phyloP scores from a whole-genome alignment of 1,140 invertebrate species.

The Mamestra configurata region DNA sequence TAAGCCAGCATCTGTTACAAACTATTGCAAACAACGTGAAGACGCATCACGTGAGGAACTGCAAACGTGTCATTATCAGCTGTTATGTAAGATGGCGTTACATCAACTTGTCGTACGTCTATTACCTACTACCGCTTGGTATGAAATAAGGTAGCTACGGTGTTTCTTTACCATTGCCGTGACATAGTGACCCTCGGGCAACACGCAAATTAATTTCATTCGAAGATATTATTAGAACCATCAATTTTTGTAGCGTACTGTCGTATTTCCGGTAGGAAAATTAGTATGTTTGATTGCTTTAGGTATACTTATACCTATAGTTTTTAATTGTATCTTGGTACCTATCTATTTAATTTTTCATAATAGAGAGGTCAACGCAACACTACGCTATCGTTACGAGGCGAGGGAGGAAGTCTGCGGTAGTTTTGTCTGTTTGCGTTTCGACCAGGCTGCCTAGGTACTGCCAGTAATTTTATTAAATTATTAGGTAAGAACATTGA shows the following conservation, averaged over 20 bases:
- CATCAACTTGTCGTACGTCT: background rate
- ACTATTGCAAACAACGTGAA: background rate
- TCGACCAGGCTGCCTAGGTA: too few relatives aligned
- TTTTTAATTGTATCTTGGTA: too few relatives aligned
- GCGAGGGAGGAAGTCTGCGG: too few relatives aligned
- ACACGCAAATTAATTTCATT: slow-evolving; percentile 12
- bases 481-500: too few relatives aligned
- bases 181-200: background rate
- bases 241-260: background rate
- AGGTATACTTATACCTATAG: too few relatives aligned
- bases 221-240: background rate
- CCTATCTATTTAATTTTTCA: too few relatives aligned
- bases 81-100: slow-evolving; percentile 6
- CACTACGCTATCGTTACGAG: too few relatives aligned
- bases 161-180: slow-evolving; percentile 1
- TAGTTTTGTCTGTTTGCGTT: too few relatives aligned
- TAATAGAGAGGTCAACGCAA: too few relatives aligned
- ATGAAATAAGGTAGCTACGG: background rate
- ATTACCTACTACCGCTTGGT: too few relatives aligned
- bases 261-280: background rate
- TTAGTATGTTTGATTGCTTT: background rate
- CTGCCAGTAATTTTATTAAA: too few relatives aligned
- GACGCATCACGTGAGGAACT: slow-evolving; percentile 1
- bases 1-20: background rate
- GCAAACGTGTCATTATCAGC: background rate